Evolutionary conservation across 2,888 invertebrate species (phyloP).

Genomic region (Cryptus viduatorius): DNA sequence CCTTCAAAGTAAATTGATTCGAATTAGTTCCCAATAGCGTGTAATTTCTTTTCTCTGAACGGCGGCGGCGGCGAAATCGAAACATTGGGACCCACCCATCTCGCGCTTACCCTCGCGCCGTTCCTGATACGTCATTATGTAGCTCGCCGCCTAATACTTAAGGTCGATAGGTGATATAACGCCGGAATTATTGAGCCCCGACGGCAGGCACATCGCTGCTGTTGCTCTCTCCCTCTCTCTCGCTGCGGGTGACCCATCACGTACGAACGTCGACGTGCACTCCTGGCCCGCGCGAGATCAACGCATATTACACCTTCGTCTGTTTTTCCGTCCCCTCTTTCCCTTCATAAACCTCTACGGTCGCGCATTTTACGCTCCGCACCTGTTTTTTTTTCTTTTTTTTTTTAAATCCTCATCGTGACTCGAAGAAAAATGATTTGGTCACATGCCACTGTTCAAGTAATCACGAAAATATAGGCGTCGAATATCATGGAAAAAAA

Average conservation of each 20-base stretch:
- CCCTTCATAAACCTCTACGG: neutral
- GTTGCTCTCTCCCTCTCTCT: constrained; percentile 6
- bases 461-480: constrained; percentile 30
- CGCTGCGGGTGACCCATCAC: constrained; percentile 76
- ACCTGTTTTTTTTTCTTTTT: constrained; percentile 43
- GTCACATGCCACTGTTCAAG: neutral
- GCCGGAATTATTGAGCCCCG: constrained; percentile 79
- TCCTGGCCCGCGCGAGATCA: constrained; percentile 17
- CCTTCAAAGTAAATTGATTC: constrained; percentile 82
- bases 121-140: constrained; percentile 80
- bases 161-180: constrained; percentile 83
- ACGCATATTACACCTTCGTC: constrained; percentile 50
- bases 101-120: constrained; percentile 58
- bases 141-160: constrained; percentile 84
- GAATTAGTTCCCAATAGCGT: constrained; percentile 84
- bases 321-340: constrained; percentile 18
- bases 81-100: constrained; percentile 41
- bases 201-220: constrained; percentile 46
- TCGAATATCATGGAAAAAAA: neutral
- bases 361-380: constrained; percentile 24
- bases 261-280: constrained; percentile 74
- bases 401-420: constrained; percentile 10
- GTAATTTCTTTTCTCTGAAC: constrained; percentile 75
- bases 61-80: constrained; percentile 45
- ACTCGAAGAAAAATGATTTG: constrained; percentile 35